Evolutionary conservation across 2,888 invertebrate genomes (phyloP), one percentile per base, ranked within the genome.

Genomic region (Harmothoe impar): DNA sequence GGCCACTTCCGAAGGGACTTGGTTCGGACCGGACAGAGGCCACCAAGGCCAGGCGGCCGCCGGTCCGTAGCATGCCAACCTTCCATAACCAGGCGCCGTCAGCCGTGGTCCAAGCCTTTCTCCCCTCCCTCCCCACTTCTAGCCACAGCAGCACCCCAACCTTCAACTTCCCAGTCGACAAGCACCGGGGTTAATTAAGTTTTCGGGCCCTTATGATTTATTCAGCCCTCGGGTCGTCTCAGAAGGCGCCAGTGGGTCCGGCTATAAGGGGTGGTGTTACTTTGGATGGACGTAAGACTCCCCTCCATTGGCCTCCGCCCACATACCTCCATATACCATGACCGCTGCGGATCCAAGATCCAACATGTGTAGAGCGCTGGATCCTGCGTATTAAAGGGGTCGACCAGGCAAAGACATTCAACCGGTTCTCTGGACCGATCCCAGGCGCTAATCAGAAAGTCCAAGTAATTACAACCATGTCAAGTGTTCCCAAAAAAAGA

Each of bases 181-280:
- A 81, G 81, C 43, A 17, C 20, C 43, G n/a, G 81, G 81, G 81
- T 81, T 81, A 81, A 81, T 81, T 81, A 81, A 81, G 81, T 81
- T 81, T 81, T 33, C 23, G 43, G 81, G 35, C n/a, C 35, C n/a
- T 81, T 81, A 81, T 81, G 81, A 81, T 81, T 81, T 81, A 81
- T 81, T 81, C 81, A 81, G 81, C 25, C 81, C 43, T 23, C 17
- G 81, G 81, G 81, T 81, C 81, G 15, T 72, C 20, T 29, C 29
- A 29, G 31, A 62, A 62, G 62, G 62, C 62, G 62, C 62, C 62
- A 62, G 62, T n/a, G 15, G 5, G 72, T n/a, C 72, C 29, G 25
- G 25, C 72, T 62, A n/a, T 62, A n/a, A 5, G 29, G 72, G 72
- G 25, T 72, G 29, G 0, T 72, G 72, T n/a, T 29, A 72, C 29